phyloP scores from a whole-genome alignment of 92 coral and sea anemone species.

The Meandrina meandrites region DNA sequence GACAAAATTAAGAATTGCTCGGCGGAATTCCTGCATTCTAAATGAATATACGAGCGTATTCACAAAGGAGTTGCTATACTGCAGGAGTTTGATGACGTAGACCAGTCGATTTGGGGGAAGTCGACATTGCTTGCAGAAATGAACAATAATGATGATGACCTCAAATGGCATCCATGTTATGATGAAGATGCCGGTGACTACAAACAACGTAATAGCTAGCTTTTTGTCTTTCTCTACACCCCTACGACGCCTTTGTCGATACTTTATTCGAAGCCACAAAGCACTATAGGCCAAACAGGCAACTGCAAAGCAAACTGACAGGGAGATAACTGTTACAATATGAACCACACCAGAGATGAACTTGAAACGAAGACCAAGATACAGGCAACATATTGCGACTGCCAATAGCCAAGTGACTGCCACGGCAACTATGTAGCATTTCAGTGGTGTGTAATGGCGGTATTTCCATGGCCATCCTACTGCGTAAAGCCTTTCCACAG shows the following conservation, averaged over 20 bases:
- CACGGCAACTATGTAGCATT: constrained; percentile 56
- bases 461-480: constrained; percentile 80
- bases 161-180: constrained; percentile 67
- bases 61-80: constrained; percentile 64
- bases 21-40: constrained; percentile 60
- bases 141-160: constrained; percentile 51
- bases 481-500: constrained; percentile 75
- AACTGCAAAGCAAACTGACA: constrained; percentile 61
- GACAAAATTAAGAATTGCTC: constrained; percentile 17
- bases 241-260: constrained; percentile 20
- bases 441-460: constrained; percentile 59
- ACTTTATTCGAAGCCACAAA: constrained; percentile 66
- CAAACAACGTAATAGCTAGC: constrained; percentile 44
- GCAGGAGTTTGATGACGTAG: constrained; percentile 51
- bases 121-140: constrained; percentile 30
- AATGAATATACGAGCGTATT: constrained; percentile 61
- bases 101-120: constrained; percentile 19
- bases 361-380: constrained; percentile 61
- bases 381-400: constrained; percentile 58
- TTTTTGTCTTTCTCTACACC: constrained; percentile 33
- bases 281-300: constrained; percentile 67
- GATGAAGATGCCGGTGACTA: constrained; percentile 52
- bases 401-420: constrained; percentile 67
- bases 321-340: constrained; percentile 50
- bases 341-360: constrained; percentile 57